Evolutionary conservation across 1,140 invertebrate species (phyloP).

Genomic region (Conus ventricosus): DNA sequence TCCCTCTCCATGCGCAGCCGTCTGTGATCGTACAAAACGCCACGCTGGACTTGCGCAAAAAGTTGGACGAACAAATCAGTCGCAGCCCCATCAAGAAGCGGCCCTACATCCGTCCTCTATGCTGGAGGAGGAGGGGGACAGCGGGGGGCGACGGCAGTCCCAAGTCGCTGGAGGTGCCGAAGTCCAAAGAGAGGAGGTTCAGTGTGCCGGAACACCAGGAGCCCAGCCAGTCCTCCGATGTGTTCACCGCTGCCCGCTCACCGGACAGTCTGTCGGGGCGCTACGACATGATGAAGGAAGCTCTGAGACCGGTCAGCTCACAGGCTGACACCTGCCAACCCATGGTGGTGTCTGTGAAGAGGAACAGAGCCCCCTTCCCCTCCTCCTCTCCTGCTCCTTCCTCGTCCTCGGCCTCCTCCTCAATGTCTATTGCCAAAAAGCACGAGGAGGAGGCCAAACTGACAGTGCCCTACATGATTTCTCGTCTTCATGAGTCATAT

Average conservation of each 20-base stretch:
- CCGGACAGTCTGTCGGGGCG: conserved; percentile 32
- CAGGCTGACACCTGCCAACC: neutral
- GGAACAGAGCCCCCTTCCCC: neutral
- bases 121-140: conserved; percentile 21
- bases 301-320: neutral
- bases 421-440: neutral
- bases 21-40: conserved; percentile 66
- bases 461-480: conserved; percentile 64
- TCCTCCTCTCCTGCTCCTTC: neutral
- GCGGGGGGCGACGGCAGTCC: conserved; percentile 16
- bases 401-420: conserved; percentile 1
- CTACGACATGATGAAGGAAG: conserved; percentile 36
- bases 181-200: conserved; percentile 45
- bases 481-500: conserved; percentile 66
- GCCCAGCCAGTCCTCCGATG: conserved; percentile 23
- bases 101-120: conserved; percentile 59
- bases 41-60: conserved; percentile 67
- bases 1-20: conserved; percentile 42
- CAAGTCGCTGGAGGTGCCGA: conserved; percentile 17
- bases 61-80: conserved; percentile 57
- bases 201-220: conserved; percentile 38
- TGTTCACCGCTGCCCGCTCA: conserved; percentile 14
- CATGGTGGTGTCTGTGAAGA: neutral
- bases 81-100: conserved; percentile 72
- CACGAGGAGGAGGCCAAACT: conserved; percentile 62